Evolutionary conservation across 2,113 vertebrate species (phyloP).

Genomic region (Limnothrissa miodon): DNA sequence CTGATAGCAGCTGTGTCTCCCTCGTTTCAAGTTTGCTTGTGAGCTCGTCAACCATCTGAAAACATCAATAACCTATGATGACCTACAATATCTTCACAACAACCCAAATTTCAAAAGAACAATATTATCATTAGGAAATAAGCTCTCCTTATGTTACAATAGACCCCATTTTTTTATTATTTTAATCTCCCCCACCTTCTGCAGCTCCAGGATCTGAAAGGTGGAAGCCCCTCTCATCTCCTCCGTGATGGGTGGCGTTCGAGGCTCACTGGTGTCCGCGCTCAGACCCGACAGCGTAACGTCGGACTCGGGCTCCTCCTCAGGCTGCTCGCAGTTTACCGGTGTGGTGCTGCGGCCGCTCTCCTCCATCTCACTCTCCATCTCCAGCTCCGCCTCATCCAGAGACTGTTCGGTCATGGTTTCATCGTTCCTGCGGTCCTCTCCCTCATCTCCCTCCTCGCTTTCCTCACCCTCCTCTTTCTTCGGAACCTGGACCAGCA

Average conservation of each 20-base stretch:
- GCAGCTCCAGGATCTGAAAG: conserved; percentile 77
- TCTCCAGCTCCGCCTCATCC: conserved; percentile 81
- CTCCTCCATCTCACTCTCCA: conserved; percentile 86
- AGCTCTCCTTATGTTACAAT: too few relatives aligned
- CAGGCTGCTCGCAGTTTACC: conserved; percentile 90
- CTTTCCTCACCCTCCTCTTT: background rate
- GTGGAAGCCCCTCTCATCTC: conserved; percentile 69
- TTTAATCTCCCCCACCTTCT: conserved; percentile 75
- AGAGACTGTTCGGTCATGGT: conserved; percentile 64
- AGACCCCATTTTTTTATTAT: background rate
- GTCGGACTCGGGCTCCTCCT: conserved; percentile 69
- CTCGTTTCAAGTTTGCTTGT: conserved; percentile 89
- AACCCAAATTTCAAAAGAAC: background rate
- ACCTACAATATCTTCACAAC: background rate
- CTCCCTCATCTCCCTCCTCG: conserved; percentile 51
- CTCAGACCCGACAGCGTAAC: conserved; percentile 33
- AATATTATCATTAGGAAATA: background rate
- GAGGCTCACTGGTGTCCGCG: conserved; percentile 33
- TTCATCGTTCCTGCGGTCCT: conserved; percentile 65
- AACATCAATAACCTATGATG: conserved; percentile 9
- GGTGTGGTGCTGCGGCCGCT: conserved; percentile 93
- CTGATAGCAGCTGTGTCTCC: conserved; percentile 85
- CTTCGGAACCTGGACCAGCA: background rate
- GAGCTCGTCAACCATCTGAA: conserved; percentile 86
- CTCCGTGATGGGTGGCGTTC: conserved; percentile 49